These are phyloP conservation scores for Meriones unguiculatus DNA, from an alignment of 2,113 vertebrate species.

Conservation along the genomic window DNA sequence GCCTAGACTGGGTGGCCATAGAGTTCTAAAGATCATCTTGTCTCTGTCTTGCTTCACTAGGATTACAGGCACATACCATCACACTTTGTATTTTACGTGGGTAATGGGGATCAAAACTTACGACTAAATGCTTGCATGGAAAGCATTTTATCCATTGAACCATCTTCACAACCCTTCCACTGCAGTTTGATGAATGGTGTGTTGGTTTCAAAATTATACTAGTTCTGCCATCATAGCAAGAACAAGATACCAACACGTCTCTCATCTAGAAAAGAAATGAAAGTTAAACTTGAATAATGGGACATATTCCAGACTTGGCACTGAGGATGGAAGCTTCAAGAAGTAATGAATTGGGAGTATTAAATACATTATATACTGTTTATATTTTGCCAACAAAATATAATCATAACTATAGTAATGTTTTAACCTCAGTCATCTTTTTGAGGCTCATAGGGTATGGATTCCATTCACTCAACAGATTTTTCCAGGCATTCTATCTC, in stretches of 20 bases:
- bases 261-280: conserved; percentile 22
- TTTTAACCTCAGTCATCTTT: neutral
- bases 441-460: neutral
- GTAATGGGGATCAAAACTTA: neutral
- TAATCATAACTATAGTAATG: neutral
- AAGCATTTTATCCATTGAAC: neutral
- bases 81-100: neutral
- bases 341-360: neutral
- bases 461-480: neutral
- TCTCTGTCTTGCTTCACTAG: neutral
- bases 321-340: conserved; percentile 6
- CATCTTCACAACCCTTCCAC: neutral
- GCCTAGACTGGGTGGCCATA: neutral
- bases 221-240: neutral
- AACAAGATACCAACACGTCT: neutral
- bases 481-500: conserved; percentile 19
- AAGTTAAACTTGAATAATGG: conserved; percentile 34
- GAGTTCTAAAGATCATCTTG: neutral
- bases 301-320: neutral
- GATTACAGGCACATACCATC: neutral
- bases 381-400: neutral
- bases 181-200: neutral
- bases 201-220: conserved; percentile 19
- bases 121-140: neutral
- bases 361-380: neutral